A percentile compares a stretch with the other conserved stretches of the same genome.
phyloP scores from a whole-genome alignment of 2,797 vertebrate genomes.

The Coranthus polyacanthus region DNA sequence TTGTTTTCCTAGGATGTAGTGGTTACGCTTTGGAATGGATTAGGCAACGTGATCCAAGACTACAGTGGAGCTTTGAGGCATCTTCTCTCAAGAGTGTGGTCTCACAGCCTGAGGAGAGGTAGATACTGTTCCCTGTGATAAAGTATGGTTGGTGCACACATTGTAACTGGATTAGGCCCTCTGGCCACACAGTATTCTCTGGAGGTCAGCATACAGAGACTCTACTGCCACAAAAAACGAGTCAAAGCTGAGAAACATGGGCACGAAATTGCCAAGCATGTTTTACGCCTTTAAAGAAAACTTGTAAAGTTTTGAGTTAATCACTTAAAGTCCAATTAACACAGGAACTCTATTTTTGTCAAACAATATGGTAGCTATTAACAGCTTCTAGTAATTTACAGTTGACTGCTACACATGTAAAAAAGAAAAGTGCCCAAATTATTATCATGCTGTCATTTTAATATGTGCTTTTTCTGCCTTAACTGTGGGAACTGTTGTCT shows the following conservation, averaged over 20 bases:
- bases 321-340: constrained; percentile 72
- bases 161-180: constrained; percentile 77
- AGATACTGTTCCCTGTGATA: constrained; percentile 76
- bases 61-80: constrained; percentile 64
- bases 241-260: constrained; percentile 40
- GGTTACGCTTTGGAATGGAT: constrained; percentile 77
- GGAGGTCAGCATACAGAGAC: constrained; percentile 61
- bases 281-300: constrained; percentile 55
- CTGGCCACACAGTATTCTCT: constrained; percentile 69
- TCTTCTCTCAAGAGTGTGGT: constrained; percentile 77
- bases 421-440: constrained; percentile 27
- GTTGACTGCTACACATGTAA: constrained; percentile 37
- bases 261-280: constrained; percentile 27
- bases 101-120: constrained; percentile 73
- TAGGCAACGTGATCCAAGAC: constrained; percentile 72
- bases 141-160: constrained; percentile 62
- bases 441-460: constrained; percentile 12
- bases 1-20: constrained; percentile 74
- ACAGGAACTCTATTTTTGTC: constrained; percentile 56
- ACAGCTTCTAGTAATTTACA: constrained; percentile 65
- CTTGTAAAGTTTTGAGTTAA: constrained; percentile 46
- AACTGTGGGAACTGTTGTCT: constrained; percentile 10
- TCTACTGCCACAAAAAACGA: constrained; percentile 54
- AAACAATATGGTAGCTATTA: constrained; percentile 69
- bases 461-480: constrained; percentile 1